Base-by-base conservation (phyloP, 1,140 invertebrate species). In the Euwallacea fornicatus region DNA sequence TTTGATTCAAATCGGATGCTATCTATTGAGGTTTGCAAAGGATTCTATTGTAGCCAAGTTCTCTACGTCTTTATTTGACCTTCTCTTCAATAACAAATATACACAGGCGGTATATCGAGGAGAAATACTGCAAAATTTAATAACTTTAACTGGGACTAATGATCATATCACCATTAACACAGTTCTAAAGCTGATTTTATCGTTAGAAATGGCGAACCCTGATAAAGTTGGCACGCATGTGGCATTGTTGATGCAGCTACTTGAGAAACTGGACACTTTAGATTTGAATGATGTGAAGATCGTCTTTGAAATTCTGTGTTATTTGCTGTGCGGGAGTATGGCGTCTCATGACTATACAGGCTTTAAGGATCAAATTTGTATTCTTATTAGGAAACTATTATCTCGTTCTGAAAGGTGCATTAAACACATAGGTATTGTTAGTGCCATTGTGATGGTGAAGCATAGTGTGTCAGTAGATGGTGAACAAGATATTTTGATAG, bases 301-400 rank as follows among this genome's bases (percentile, higher is more conserved):
- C 66, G 83, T 79, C 71, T 85, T 83, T 82, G 87, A 82, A 77
- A 81, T 83, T 77, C 82, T 85, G 7, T 88, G 80, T 76, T 84
- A 72, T 72, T 85, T 83, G 73, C 86, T 81, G 47, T 89, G 78
- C 83, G 85, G 77, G 33, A 80, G 75, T 75, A 80, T 77, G 64
- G 78, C 82, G 9, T 76, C 82, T 65, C 70, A 81, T 2, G 81
- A 81, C 13, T 80, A 84, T 55, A 77, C 82, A 16, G 79, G 81
- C 7, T 78, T 89, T n/a, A 82, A 84, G 63, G 85, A 88, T 75
- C 87, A 89, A 73, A 82, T 89, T 43, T 83, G 84, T 71, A 88
- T 88, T 80, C 66, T 88, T 2, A 78, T 89, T 1, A 84, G 86
- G 50, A 90, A 90, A 72, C 86, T 89, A 74, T 78, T 89, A n/a